A percentile compares a stretch with the other conserved stretches of the same genome.
Conservation (phyloP, 1,140 invertebrate species). For the Physella acuta region DNA sequence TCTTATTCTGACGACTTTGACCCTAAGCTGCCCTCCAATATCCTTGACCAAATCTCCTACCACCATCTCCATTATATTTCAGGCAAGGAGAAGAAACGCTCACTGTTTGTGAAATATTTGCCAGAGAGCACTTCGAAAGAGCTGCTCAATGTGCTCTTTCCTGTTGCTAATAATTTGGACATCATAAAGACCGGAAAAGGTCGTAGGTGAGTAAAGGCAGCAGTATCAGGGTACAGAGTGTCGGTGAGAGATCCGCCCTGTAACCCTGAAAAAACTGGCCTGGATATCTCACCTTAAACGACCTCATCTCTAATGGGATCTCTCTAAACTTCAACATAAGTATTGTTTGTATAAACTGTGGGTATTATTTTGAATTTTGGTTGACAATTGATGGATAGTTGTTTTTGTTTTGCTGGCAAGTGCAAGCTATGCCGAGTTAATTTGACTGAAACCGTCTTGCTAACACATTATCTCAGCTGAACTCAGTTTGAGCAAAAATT, state of each 20-base stretch:
- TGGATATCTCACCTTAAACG: constrained; percentile 16
- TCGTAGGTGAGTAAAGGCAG: constrained; percentile 28
- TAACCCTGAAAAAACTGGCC: constrained; percentile 11
- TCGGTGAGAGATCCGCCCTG: constrained; percentile 25
- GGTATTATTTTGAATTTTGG: not conserved
- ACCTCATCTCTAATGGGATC: not conserved
- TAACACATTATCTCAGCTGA: not conserved
- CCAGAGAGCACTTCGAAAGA: constrained; percentile 27
- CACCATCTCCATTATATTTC: constrained; percentile 23
- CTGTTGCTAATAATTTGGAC: constrained; percentile 29
- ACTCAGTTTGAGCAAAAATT: not conserved
- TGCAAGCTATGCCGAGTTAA: too few species aligned
- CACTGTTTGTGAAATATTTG: constrained; percentile 28
- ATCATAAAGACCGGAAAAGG: constrained; percentile 25
- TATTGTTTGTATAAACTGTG: constrained; percentile 12
- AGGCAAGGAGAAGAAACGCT: constrained; percentile 28
- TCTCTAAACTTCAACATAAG: constrained; percentile 3
- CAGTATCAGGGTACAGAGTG: constrained; percentile 25
- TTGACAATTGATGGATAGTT: not conserved
- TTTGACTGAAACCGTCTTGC: too few species aligned
- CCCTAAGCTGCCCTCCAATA: not conserved
- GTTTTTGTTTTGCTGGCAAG: too few species aligned
- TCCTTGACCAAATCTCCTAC: constrained; percentile 19
- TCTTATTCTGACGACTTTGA: constrained; percentile 14
- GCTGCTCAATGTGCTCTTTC: constrained; percentile 30